Base-by-base conservation (phyloP, 2,113 vertebrate genomes). In the Mugil cephalus region DNA sequence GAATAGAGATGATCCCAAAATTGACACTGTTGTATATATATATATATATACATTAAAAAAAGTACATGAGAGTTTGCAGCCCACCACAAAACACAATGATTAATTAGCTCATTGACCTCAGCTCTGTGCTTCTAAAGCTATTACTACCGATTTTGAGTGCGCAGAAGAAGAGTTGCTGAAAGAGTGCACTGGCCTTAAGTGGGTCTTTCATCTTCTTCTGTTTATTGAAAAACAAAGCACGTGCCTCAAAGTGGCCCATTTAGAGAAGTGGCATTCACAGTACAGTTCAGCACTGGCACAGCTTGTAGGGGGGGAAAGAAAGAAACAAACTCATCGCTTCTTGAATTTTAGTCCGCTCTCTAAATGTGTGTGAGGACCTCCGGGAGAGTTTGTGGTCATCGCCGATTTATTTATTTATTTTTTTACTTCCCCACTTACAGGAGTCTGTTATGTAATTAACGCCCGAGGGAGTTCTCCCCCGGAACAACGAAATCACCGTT, bases 221-320 rank as follows among this genome's bases (percentile, higher is more conserved):
- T 87, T 90, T 86, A 85, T 83, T 90, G 82, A 77, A 69, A 89
- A 87, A 84, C 88, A 87, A 86, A 89, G 68, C 78, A 89, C 69
- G 84, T 79, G 76, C 77, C 67, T 77, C 48, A 77, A 75, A 87
- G 80, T 84, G 80, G 56, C 69, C 51, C 76, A 64, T 68, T 83
- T 77, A 60, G 35, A 69, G 76, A 71, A 82, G 67, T 75, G 69
- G 58, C 55, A 72, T 79, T 38, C 66, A 62, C 63, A 21, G n/a
- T 8, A 39, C n/a, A 55, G 43, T 36, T 53, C 15, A 21, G 42
- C 8, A 18, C 56, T 13, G 42, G 36, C 14, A 43, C 18, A 59
- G 71, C 60, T 45, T 68, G 10, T 61, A 30, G 53, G 5, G 5
- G 5, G 24, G 5, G 5, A 30, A 30, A 30, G 24, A 30, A 30